phyloP scores from a whole-genome alignment of 2,888 invertebrate genomes.

The Ornithoptera priamus region DNA sequence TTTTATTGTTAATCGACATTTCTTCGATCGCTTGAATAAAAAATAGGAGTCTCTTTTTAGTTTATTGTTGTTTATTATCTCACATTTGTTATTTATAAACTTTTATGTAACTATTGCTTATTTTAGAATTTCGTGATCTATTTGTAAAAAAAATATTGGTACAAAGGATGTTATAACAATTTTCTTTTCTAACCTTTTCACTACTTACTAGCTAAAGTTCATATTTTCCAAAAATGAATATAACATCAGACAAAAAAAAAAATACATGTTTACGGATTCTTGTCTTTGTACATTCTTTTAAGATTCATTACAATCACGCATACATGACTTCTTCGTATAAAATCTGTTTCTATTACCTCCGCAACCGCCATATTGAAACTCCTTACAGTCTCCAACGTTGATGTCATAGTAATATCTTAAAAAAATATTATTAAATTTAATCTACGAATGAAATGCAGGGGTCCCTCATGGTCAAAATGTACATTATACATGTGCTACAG shows the following conservation, averaged over 20 bases:
- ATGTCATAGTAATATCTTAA: constrained; percentile 55
- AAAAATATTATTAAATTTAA: too few species aligned
- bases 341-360: constrained; percentile 61
- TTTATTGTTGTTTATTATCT: neutral
- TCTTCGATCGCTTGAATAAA: neutral
- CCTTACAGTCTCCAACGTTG: constrained; percentile 44
- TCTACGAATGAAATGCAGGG: too few species aligned
- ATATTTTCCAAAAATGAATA: neutral
- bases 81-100: neutral
- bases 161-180: too few species aligned
- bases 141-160: too few species aligned
- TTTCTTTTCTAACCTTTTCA: too few species aligned
- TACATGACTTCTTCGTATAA: constrained; percentile 36
- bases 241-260: neutral
- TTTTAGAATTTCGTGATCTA: too few species aligned
- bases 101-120: too few species aligned
- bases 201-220: too few species aligned
- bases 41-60: too few species aligned
- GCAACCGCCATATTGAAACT: constrained; percentile 59
- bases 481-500: neutral
- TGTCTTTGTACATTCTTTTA: neutral
- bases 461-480: too few species aligned
- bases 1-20: neutral
- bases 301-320: constrained; percentile 31
- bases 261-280: neutral